Conservation (phyloP, 1,140 invertebrate species). For the Pinna nobilis region DNA sequence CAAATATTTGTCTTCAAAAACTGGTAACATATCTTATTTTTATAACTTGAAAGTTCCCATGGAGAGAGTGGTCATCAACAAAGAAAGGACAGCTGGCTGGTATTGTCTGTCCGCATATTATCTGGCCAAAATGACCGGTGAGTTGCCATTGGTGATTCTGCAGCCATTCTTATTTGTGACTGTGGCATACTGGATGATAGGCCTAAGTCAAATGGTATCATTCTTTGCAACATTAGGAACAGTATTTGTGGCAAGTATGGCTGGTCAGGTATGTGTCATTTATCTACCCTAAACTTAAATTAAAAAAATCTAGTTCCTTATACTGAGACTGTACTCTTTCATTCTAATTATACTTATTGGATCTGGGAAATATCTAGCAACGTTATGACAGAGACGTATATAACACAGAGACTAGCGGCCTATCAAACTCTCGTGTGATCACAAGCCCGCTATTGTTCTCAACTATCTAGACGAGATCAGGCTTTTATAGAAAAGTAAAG, state of each 20-base stretch:
- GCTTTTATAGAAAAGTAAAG: too few relatives aligned
- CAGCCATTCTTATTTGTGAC: conserved; percentile 80
- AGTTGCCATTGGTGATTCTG: conserved; percentile 86
- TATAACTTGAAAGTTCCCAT: conserved; percentile 79
- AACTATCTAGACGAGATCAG: too few relatives aligned
- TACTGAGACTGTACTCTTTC: too few relatives aligned
- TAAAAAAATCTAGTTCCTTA: too few relatives aligned
- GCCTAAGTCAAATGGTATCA: conserved; percentile 75
- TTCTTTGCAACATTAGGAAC: conserved; percentile 86
- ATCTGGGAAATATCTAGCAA: too few relatives aligned
- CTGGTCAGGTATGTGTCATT: conserved; percentile 86
- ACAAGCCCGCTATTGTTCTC: too few relatives aligned
- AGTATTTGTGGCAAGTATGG: conserved; percentile 85
- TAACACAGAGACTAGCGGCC: too few relatives aligned
- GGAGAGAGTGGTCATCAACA: conserved; percentile 79
- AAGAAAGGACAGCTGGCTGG: conserved; percentile 87
- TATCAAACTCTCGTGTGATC: too few relatives aligned
- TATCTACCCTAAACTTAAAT: not conserved
- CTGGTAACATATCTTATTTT: conserved; percentile 84
- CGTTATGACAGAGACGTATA: too few relatives aligned
- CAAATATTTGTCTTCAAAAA: too few relatives aligned
- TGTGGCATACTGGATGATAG: conserved; percentile 88
- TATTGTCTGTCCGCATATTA: conserved; percentile 91
- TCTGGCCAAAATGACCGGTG: conserved; percentile 90
- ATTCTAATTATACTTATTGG: too few relatives aligned